Base-by-base conservation (phyloP, 2,888 invertebrate species). In the Catocala fraxini region DNA sequence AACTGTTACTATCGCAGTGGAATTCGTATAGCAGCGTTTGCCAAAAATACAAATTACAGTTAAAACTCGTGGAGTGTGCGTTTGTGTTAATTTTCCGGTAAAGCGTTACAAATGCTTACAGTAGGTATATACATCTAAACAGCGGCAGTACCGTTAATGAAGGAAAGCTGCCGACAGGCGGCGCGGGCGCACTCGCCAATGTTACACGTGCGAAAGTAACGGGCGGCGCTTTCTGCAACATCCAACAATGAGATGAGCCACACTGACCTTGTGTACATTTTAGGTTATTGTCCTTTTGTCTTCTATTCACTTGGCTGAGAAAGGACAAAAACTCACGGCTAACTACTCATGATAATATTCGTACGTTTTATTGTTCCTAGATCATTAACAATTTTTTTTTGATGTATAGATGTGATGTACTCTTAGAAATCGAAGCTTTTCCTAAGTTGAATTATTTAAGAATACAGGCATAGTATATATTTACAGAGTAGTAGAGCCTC, bases 61-160 rank as follows among this genome's bases (percentile, higher is more conserved):
- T 12, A 34, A n/a, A 46, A 25, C 13, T 43, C 25, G 43, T 39
- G 10, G 35, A 48, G 51, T 48, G 49, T 43, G 3, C 4, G 39
- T 62, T 53, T 59, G 12, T 63, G 55, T 62, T 48, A 41, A 25
- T 48, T 61, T 54, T 42, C 15, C 55, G n/a, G 33, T 35, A 45
- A 59, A 61, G 34, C 49, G 49, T 55, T 49, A 45, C 56, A 41
- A 59, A 56, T 56, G 42, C 42, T 47, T 39, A 11, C 48, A 59
- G 59, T 39, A 9, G 35, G 35, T 39, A 39, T 7, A 7, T 43
- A 47, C n/a, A 41, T 41, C 39, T 59, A 53, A 59, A 53, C 53
- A 42, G 53, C 48, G 10, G 10, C 43, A 33, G 45, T 65, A 51
- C 68, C 65, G 75, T 68, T 71, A 68, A 47, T 62, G 57, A 57